phyloP scores from a whole-genome alignment of 2,797 vertebrate genomes.

The Enteromius argenteus region DNA sequence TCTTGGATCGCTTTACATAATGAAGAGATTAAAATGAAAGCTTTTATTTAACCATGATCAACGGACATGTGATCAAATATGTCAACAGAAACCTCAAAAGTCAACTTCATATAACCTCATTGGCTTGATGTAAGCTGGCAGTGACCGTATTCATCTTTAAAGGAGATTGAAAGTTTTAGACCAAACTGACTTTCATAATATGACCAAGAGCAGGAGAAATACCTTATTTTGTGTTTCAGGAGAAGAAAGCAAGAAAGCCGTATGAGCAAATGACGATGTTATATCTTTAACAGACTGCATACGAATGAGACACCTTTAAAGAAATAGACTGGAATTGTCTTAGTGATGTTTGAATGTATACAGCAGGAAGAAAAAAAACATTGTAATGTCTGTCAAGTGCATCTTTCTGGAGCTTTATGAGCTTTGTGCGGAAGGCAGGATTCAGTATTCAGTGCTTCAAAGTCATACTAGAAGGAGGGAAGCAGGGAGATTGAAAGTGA shows the following conservation, averaged over 20 bases:
- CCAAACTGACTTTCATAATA: background rate
- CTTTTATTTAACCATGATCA: background rate
- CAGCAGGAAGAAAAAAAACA: background rate
- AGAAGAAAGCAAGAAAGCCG: background rate
- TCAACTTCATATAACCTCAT: background rate
- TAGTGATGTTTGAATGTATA: background rate
- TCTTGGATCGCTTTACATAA: background rate
- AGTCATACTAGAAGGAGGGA: slow-evolving; percentile 29
- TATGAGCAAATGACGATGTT: background rate
- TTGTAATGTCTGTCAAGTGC: slow-evolving; percentile 28
- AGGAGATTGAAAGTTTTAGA: background rate
- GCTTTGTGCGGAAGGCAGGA: slow-evolving; percentile 32
- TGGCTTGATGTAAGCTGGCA: background rate
- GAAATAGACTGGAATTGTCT: background rate
- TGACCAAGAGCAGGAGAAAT: background rate
- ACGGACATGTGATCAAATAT: background rate
- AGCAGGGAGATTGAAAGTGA: slow-evolving; percentile 18
- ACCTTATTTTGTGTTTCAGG: background rate
- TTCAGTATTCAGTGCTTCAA: slow-evolving; percentile 40
- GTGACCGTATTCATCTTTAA: background rate
- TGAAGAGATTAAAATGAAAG: background rate
- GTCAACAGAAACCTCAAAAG: background rate
- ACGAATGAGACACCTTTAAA: background rate
- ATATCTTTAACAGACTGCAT: background rate
- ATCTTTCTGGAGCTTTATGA: slow-evolving; percentile 30